Percentiles rank a stretch among this genome's conserved stretches.
phyloP scores from a whole-genome alignment of 2,888 invertebrate species.

The Unio pictorum region DNA sequence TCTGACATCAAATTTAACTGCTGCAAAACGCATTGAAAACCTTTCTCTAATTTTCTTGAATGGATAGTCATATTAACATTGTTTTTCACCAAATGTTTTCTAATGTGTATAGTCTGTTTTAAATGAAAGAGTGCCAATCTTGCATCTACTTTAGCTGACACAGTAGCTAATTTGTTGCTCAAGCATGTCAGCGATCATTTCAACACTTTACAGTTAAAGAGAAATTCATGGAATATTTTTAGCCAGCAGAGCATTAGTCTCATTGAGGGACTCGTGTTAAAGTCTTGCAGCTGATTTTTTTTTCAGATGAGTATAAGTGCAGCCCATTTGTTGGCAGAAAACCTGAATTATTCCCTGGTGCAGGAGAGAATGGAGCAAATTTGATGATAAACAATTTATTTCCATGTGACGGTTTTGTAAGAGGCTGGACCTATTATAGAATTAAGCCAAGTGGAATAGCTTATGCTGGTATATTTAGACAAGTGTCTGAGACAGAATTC shows the following conservation, averaged over 20 bases:
- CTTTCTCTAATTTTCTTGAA: no score
- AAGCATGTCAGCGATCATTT: no score
- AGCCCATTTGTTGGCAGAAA: constrained; percentile 57
- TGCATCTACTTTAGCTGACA: no score
- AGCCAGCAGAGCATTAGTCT: background rate
- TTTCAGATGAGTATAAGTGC: constrained; percentile 44
- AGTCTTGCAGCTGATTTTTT: background rate
- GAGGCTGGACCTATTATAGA: constrained; percentile 61
- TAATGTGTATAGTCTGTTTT: no score
- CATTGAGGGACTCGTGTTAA: background rate
- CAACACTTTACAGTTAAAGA: no score
- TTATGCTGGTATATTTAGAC: constrained; percentile 64
- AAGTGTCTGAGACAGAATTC: constrained; percentile 50
- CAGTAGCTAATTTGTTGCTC: no score
- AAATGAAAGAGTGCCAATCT: no score
- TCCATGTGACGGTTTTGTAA: constrained; percentile 61
- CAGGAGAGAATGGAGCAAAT: constrained; percentile 58
- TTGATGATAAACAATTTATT: constrained; percentile 67
- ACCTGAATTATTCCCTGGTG: constrained; percentile 48
- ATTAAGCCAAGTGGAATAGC: constrained; percentile 48
- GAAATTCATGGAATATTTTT: no score
- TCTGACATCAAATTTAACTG: no score
- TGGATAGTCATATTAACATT: no score
- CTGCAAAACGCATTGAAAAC: no score
- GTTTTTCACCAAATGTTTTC: no score